Conservation (phyloP, 2,797 vertebrate species). For the Urophycis tenuis region DNA sequence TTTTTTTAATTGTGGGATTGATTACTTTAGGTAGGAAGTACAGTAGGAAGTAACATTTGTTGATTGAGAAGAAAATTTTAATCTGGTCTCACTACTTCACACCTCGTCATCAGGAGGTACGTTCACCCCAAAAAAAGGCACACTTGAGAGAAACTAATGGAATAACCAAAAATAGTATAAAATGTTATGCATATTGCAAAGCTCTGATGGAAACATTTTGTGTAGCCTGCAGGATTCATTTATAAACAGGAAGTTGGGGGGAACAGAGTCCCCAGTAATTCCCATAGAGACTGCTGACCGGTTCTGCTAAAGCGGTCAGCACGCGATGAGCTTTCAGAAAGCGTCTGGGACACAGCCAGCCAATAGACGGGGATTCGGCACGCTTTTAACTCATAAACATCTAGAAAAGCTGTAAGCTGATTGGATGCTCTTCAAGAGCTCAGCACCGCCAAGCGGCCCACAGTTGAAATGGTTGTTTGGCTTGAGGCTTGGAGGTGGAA, state of each 20-base stretch:
- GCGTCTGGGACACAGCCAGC: background rate
- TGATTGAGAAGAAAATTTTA: background rate
- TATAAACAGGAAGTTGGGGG: background rate
- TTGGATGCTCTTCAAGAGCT: background rate
- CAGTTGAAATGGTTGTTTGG: background rate
- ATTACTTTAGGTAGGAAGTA: background rate
- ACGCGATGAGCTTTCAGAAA: background rate
- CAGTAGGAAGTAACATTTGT: background rate
- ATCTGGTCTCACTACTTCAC: background rate
- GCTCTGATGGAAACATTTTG: background rate
- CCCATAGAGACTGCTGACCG: background rate
- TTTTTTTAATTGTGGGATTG: background rate
- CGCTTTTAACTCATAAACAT: background rate
- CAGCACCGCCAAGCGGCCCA: background rate
- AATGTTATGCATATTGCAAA: background rate
- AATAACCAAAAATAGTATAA: background rate
- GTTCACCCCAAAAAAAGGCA: background rate
- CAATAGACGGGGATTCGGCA: background rate
- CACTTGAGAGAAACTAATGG: slow-evolving; percentile 2
- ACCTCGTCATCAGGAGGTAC: background rate
- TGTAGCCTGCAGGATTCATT: background rate
- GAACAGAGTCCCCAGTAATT: background rate
- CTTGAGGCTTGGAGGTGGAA: background rate
- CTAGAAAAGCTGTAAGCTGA: background rate
- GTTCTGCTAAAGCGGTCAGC: background rate